Conservation (phyloP, 2,888 invertebrate species). For the Heliconius ismenius region DNA sequence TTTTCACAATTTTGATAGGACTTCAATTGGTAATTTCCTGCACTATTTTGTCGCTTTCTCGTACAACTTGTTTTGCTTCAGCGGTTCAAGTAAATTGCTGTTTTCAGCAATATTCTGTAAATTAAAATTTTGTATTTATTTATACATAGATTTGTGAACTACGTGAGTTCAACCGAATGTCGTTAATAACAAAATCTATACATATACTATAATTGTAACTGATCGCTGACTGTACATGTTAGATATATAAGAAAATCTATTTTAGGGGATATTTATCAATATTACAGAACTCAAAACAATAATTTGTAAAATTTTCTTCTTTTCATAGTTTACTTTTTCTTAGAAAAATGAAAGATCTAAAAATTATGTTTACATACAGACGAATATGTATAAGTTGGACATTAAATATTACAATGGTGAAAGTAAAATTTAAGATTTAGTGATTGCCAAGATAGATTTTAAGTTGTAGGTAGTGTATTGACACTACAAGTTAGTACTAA, state of each 20-base stretch:
- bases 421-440: background rate
- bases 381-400: background rate
- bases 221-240: too few relatives aligned
- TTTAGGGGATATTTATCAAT: too few relatives aligned
- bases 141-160: background rate
- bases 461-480: background rate
- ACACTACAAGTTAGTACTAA: background rate
- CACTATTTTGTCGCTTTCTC: constrained; percentile 44
- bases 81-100: constrained; percentile 50
- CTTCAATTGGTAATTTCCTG: constrained; percentile 48
- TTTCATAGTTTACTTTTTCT: background rate
- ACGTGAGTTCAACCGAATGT: too few relatives aligned
- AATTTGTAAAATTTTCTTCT: too few relatives aligned
- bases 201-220: too few relatives aligned
- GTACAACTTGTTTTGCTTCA: constrained; percentile 46
- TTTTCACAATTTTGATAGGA: constrained; percentile 4
- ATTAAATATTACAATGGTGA: background rate
- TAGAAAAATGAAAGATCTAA: background rate
- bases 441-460: background rate
- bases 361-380: background rate
- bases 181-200: too few relatives aligned
- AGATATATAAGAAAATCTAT: too few relatives aligned
- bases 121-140: constrained; percentile 27
- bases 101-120: constrained; percentile 30
- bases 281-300: too few relatives aligned